Percentiles rank a stretch among this genome's conserved stretches.
phyloP scores from a whole-genome alignment of 2,113 vertebrate genomes.

The Daboia siamensis region DNA sequence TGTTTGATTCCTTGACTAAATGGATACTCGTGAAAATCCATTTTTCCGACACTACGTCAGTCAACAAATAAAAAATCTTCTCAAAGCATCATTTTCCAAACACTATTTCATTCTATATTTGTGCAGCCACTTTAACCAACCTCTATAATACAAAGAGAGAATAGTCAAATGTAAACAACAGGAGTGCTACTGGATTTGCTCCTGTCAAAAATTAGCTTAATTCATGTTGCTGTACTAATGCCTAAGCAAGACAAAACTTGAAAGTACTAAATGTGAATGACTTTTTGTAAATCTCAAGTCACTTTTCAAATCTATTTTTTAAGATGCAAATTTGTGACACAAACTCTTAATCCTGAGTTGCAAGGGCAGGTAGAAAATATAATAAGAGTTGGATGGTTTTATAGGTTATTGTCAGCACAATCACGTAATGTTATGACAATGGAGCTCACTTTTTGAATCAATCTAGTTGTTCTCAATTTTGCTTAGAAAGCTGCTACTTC shows the following conservation, averaged over 20 bases:
- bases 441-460: conserved; percentile 8
- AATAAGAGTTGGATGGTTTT: not conserved
- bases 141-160: not conserved
- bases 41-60: not conserved
- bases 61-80: conserved; percentile 27
- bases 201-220: not conserved
- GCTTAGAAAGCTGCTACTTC: not conserved
- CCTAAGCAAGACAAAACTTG: not conserved
- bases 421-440: not conserved
- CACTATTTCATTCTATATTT: conserved; percentile 5
- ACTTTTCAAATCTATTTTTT: conserved; percentile 29
- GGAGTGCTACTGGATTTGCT: not conserved
- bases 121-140: not conserved
- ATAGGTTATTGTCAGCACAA: not conserved
- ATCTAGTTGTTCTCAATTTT: conserved; percentile 12
- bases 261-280: not conserved
- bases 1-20: not conserved
- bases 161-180: not conserved
- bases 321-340: accelerated
- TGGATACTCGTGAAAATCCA: not conserved
- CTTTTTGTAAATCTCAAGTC: not conserved
- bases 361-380: not conserved
- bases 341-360: conserved; percentile 3
- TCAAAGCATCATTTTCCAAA: not conserved
- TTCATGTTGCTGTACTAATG: not conserved